Percentiles rank a stretch among this genome's conserved stretches.
These are phyloP conservation scores for Xiphophorus couchianus DNA, from an alignment of 2,113 vertebrate species.

Conservation along the genomic window DNA sequence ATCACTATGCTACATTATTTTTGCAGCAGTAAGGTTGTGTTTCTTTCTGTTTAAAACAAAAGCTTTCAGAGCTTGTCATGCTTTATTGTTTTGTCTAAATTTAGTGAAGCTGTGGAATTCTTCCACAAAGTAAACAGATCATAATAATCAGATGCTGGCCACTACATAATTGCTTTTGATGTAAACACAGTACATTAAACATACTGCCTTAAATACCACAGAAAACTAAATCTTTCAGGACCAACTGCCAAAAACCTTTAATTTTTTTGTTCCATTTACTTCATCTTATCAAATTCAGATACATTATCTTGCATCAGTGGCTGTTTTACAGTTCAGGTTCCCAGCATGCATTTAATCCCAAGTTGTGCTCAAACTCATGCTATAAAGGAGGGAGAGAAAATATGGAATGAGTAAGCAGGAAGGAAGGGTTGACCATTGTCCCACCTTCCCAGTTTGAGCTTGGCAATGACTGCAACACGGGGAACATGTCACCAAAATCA, in stretches of 20 bases:
- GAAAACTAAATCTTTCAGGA: background rate
- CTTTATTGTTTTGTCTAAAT: too few relatives aligned
- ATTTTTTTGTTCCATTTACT: background rate
- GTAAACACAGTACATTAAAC: background rate
- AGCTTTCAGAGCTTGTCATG: background rate
- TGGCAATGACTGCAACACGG: constrained; percentile 96
- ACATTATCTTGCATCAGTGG: constrained; percentile 6
- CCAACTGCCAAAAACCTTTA: background rate
- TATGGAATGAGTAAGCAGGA: constrained; percentile 19
- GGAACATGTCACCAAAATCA: constrained; percentile 99
- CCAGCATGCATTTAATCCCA: constrained; percentile 58
- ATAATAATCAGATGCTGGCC: background rate
- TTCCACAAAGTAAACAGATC: background rate
- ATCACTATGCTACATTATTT: too few relatives aligned
- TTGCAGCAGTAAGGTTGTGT: background rate
- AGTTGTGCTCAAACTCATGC: constrained; percentile 76
- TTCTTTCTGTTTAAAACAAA: background rate
- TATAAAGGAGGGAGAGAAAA: constrained; percentile 64
- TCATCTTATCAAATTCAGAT: background rate
- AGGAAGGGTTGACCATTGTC: constrained; percentile 82
- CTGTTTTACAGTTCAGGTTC: constrained; percentile 6
- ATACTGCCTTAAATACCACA: background rate
- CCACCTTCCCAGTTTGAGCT: constrained; percentile 99
- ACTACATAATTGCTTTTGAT: background rate
- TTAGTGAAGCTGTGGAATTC: background rate